Evolutionary conservation across 2,888 invertebrate genomes (phyloP), one percentile per base, ranked within the genome.

Genomic region (Ennomos quercinarius): DNA sequence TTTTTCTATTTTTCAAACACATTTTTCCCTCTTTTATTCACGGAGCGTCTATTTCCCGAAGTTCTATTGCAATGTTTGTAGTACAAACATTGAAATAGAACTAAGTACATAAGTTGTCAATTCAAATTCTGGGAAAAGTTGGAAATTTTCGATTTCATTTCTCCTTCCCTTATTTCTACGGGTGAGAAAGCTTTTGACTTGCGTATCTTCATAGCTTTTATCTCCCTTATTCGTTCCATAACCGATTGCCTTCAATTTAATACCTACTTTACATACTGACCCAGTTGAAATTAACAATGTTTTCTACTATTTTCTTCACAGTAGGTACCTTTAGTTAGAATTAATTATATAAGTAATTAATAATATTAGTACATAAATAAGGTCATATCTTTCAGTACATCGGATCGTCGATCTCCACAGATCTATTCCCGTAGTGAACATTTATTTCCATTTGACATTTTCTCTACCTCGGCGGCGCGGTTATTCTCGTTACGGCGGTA

Each of bases 401-500:
- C 45, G 34, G 6, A 35, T 12, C 8, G 11, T 36, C 12, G 35
- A 45, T 45, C 43, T 43, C 45, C 27, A 9, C 17, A 9, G 13
- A 46, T 47, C 47, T 47, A 47, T 47, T 47, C 47, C 47, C 39
- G 47, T 47, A 17, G 9, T 12, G 45, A 46, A 38, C 47, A 47
- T 47, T 47, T 47, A 70, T 76, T 75, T 72, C 73, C 76, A 68
- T 74, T 74, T 80, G 72, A 71, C 72, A 77, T 72, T 73, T 67
- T 61, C 68, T 66, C 64, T 61, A 51, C 41, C 45, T 50, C 44
- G 39, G 12, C 38, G 9, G 41, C 40, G 38, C 40, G 38, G 52
- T 57, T 53, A 53, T 48, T 53, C 47, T 48, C 34, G 39, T 43
- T 49, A 34, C n/a, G 37, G 10, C 27, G 2, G 27, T 27, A 27